Evolutionary conservation across 2,797 vertebrate species (phyloP).

Genomic region (Anomalospiza imberbis): DNA sequence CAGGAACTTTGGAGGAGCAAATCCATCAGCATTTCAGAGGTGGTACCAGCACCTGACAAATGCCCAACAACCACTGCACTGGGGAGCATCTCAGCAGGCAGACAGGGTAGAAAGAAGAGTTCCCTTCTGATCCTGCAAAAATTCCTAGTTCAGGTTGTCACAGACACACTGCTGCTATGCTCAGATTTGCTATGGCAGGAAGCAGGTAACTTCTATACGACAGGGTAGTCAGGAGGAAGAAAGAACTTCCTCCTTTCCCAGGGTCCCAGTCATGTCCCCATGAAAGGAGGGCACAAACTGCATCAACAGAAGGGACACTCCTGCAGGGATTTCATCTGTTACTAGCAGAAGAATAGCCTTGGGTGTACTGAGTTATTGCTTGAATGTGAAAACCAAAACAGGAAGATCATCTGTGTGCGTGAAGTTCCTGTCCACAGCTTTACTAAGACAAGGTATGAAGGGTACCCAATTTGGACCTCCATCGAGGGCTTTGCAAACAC

Average conservation of each 20-base stretch:
- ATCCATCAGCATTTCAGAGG: not conserved
- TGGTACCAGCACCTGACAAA: not conserved
- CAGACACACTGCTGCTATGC: not conserved
- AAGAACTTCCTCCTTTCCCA: not conserved
- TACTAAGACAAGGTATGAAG: not conserved
- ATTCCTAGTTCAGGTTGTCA: not conserved
- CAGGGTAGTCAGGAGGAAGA: not conserved
- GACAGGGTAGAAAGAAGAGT: not conserved
- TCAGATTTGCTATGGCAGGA: not conserved
- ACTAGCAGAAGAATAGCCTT: not conserved
- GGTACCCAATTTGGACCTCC: not conserved
- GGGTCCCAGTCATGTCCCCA: not conserved
- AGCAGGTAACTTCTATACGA: not conserved
- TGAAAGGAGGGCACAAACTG: not conserved
- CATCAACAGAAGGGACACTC: not conserved
- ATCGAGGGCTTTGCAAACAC: not conserved
- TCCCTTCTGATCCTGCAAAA: not conserved
- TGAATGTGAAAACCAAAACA: not conserved
- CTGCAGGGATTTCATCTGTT: not conserved
- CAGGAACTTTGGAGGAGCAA: not conserved
- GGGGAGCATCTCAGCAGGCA: not conserved
- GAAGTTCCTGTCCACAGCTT: not conserved
- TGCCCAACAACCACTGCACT: accelerated
- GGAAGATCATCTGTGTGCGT: accelerated
- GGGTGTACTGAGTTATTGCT: not conserved